phyloP scores from a whole-genome alignment of 2,113 vertebrate genomes.

The Prolemur simus region DNA sequence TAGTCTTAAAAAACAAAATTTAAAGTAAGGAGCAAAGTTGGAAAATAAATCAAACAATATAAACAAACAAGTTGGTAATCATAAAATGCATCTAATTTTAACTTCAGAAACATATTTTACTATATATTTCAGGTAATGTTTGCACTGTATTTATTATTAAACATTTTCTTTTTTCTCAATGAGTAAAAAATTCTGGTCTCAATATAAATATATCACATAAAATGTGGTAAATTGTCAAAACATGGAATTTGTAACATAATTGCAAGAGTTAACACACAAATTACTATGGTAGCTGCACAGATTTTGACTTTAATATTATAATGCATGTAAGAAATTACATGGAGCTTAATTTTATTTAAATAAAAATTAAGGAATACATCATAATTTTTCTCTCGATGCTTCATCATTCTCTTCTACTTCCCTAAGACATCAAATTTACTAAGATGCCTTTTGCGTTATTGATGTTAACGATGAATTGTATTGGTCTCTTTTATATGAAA shows the following conservation, averaged over 20 bases:
- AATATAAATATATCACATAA: neutral
- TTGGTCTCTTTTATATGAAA: neutral
- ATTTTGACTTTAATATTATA: neutral
- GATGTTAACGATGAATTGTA: neutral
- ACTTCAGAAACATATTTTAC: neutral
- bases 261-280: neutral
- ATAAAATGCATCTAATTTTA: neutral
- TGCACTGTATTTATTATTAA: neutral
- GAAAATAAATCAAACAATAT: neutral
- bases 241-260: neutral
- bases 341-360: slow-evolving; percentile 13
- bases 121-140: neutral
- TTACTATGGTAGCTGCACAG: neutral
- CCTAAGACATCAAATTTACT: neutral
- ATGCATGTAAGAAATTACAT: neutral
- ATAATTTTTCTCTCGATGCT: neutral
- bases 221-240: neutral
- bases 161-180: neutral
- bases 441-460: neutral
- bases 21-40: neutral
- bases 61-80: neutral
- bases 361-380: neutral
- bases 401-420: neutral
- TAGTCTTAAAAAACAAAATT: neutral
- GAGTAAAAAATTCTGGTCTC: neutral